Evolutionary conservation across 2,797 vertebrate genomes (phyloP).

Genomic region (Clarias laeviceps): DNA sequence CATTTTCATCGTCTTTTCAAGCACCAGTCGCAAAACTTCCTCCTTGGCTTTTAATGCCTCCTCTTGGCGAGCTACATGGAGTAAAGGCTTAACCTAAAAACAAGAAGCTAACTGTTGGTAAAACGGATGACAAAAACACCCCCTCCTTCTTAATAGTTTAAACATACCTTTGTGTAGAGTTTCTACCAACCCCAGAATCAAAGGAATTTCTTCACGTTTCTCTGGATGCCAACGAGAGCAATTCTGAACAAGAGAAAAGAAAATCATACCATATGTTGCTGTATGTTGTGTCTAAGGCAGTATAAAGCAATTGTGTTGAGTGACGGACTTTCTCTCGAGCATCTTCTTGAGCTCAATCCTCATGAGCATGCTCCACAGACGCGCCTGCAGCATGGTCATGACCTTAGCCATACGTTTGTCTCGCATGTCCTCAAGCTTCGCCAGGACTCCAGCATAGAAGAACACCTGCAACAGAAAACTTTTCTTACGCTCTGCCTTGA

Average conservation of each 20-base stretch:
- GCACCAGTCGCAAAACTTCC: slow-evolving; percentile 68
- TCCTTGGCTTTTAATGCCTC: slow-evolving; percentile 74
- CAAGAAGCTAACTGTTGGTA: not conserved
- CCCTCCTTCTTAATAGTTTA: not conserved
- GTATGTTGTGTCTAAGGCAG: not conserved
- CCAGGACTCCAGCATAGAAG: slow-evolving; percentile 72
- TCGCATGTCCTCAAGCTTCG: slow-evolving; percentile 72
- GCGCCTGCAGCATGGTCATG: slow-evolving; percentile 68
- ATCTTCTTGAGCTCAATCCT: slow-evolving; percentile 75
- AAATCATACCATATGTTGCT: not conserved
- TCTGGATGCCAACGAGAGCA: slow-evolving; percentile 71
- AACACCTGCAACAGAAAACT: slow-evolving; percentile 58
- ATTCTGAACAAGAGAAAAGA: slow-evolving; percentile 26
- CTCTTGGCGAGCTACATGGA: slow-evolving; percentile 71
- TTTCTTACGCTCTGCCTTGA: not conserved
- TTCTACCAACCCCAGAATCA: slow-evolving; percentile 77
- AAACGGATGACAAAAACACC: not conserved
- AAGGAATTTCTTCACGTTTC: slow-evolving; percentile 75
- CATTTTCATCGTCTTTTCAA: slow-evolving; percentile 68
- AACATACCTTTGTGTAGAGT: slow-evolving; percentile 70
- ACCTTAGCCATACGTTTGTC: slow-evolving; percentile 73
- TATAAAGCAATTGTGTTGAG: not conserved
- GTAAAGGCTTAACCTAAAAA: slow-evolving; percentile 72
- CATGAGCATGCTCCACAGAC: slow-evolving; percentile 67
- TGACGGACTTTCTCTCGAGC: slow-evolving; percentile 69